A percentile compares a stretch with the other conserved stretches of the same genome.
phyloP scores from a whole-genome alignment of 2,888 invertebrate species.

The Drosophila colorata region DNA sequence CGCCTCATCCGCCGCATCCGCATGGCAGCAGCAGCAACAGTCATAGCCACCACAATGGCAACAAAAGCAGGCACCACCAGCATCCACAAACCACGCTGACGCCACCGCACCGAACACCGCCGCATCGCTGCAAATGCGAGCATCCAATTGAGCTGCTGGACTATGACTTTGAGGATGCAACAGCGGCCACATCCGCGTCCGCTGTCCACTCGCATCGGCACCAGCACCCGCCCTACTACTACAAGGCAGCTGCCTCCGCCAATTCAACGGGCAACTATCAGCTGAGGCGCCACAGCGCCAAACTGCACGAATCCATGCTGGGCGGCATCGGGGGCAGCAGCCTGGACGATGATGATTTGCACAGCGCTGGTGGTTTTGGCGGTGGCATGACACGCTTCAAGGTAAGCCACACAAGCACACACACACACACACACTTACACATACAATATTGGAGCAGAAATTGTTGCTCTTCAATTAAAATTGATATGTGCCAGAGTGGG shows the following conservation, averaged over 20 bases:
- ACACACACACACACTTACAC: slow-evolving; percentile 6
- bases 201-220: slow-evolving; percentile 50
- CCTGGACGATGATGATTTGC: slow-evolving; percentile 67
- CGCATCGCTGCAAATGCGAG: slow-evolving; percentile 73
- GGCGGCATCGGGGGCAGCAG: slow-evolving; percentile 64
- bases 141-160: slow-evolving; percentile 74
- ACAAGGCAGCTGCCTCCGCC: slow-evolving; percentile 49
- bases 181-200: slow-evolving; percentile 41
- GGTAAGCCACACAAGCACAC: slow-evolving; percentile 54
- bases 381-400: slow-evolving; percentile 67
- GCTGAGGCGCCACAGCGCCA: slow-evolving; percentile 63
- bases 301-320: slow-evolving; percentile 68
- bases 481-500: slow-evolving; percentile 24
- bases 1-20: slow-evolving; percentile 74
- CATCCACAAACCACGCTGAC: slow-evolving; percentile 52
- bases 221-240: slow-evolving; percentile 73
- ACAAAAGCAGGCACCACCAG: slow-evolving; percentile 55
- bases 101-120: slow-evolving; percentile 65
- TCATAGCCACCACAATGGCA: slow-evolving; percentile 64
- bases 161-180: slow-evolving; percentile 65
- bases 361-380: slow-evolving; percentile 67
- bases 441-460: slow-evolving; percentile 11
- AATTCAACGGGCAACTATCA: slow-evolving; percentile 44
- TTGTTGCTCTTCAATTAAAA: slow-evolving; percentile 53
- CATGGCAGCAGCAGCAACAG: slow-evolving; percentile 53